Evolutionary conservation across 2,113 vertebrate species (phyloP), one percentile per base, ranked within the genome.

Genomic region (Onychorhynchus coronatus): DNA sequence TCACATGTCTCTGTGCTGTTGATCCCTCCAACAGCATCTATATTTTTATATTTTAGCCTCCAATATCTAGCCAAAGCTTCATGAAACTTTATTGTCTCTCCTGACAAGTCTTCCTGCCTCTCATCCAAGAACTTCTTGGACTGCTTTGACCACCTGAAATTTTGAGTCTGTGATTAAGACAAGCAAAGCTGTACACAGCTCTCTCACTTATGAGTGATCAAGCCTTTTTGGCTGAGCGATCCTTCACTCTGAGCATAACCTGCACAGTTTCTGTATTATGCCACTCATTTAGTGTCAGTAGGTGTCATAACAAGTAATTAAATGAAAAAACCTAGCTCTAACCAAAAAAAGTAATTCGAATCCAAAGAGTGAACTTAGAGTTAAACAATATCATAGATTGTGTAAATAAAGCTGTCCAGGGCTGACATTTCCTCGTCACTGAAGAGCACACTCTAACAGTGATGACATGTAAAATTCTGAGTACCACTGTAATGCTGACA

Each of bases 401-500:
- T 72, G 52, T 75, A 46, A 85, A 55, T 85, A 39, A 85, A 88
- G 5, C 47, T 88, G 17, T 58, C n/a, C n/a, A 63, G 37, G 49
- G 22, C 22, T 75, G 37, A 55, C 1, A 0, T 85, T 85, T 92
- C 3, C 4, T 61, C 0, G 0, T 75, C 66, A 33, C 24, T 81
- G 8, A 21, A 61, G 58, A 59, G 52, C 23, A 44, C 8, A 28
- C 6, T 55, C 19, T 68, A 0, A 0, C 0, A 0, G 7, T 63
- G 61, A 27, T 85, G 62, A 53, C 46, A 27, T 67, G 33, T 53
- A 39, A 63, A 79, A 79, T 75, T 63, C 67, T 79, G n/a, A 37
- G 5, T 14, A 16, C 25, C 31, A 39, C 25, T 9, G 2, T 63
- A 59, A 42, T 63, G 46, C 42, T 55, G n/a, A 56, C 46, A 85